These are phyloP conservation scores for Falco biarmicus DNA, from an alignment of 2,797 vertebrate genomes.

Conservation along the genomic window DNA sequence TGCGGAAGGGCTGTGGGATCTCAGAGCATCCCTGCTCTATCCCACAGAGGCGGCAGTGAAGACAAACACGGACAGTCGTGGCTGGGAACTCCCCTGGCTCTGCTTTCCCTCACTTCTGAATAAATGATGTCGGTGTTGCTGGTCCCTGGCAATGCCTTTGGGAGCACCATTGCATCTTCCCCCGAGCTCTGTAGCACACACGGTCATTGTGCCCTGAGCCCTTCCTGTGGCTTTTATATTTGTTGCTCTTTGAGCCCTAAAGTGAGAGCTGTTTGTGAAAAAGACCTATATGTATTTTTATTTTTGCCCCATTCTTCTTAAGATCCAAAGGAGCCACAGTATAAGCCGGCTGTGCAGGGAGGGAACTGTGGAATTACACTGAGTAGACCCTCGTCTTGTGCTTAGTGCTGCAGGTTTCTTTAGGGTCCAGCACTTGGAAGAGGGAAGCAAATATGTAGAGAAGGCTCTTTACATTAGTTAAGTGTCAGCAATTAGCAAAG, in stretches of 20 bases:
- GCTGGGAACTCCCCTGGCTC: neutral
- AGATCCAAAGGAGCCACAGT: accelerated
- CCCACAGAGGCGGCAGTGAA: accelerated
- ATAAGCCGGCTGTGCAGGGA: neutral
- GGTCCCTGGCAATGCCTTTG: neutral
- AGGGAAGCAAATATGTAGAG: neutral
- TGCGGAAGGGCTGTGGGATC: neutral
- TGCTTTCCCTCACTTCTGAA: neutral
- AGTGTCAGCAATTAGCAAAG: neutral
- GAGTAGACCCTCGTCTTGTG: neutral
- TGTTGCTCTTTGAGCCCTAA: neutral
- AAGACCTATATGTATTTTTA: accelerated
- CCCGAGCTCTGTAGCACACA: neutral
- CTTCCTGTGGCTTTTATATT: neutral
- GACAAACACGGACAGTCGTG: neutral
- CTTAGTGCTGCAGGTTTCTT: neutral
- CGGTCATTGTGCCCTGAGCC: neutral
- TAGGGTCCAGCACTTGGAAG: neutral
- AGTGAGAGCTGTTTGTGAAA: neutral
- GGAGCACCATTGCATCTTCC: neutral
- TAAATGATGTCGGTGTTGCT: neutral
- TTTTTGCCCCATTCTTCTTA: neutral
- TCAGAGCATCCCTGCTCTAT: neutral
- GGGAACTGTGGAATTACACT: neutral
- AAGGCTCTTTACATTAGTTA: neutral